Base-by-base conservation (phyloP, 2,797 vertebrate genomes). In the Lateolabrax maculatus region DNA sequence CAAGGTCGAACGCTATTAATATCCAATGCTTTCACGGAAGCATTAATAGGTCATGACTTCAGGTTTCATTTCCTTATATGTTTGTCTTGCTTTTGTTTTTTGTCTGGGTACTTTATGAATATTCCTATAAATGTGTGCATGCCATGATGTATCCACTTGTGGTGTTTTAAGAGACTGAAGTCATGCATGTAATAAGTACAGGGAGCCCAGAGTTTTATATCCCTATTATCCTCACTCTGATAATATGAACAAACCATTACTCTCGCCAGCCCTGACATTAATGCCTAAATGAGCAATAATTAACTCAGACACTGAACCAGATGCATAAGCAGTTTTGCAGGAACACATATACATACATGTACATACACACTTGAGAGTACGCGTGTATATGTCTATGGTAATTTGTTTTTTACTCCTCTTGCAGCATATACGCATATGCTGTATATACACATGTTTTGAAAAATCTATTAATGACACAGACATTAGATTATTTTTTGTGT, bases 201-300 rank as follows among this genome's bases (percentile, higher is more conserved):
- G 67, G 37, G 66, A 89, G 55, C 36, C 60, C 49, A 70, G 65
- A 49, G 71, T 84, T 91, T 92, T 91, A 91, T 85, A 70, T 79
- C 78, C 78, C 81, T 73, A 90, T 94, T 92, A 92, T 90, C 82
- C 65, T 84, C 85, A 84, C 69, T 77, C 71, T 71, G 75, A 85
- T 87, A 90, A 90, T 86, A 87, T 90, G 88, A 92, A 89, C 85
- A 93, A 90, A 92, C 89, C 83, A 90, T 92, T 86, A 87, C 85
- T 93, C 77, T 86, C 77, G 85, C 68, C 77, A 77, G 77, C 77
- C 76, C 71, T 90, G 88, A 89, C 89, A 93, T 89, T 85, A 91
- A 93, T 77, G 75, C 75, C 73, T 81, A 91, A 90, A 92, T 92
- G 84, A 92, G 79, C 80, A 91, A 84, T 91, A 92, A 92, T 91